Evolutionary conservation across 2,888 invertebrate genomes (phyloP), one percentile per base, ranked within the genome.

Genomic region (Diaprepes abbreviatus): DNA sequence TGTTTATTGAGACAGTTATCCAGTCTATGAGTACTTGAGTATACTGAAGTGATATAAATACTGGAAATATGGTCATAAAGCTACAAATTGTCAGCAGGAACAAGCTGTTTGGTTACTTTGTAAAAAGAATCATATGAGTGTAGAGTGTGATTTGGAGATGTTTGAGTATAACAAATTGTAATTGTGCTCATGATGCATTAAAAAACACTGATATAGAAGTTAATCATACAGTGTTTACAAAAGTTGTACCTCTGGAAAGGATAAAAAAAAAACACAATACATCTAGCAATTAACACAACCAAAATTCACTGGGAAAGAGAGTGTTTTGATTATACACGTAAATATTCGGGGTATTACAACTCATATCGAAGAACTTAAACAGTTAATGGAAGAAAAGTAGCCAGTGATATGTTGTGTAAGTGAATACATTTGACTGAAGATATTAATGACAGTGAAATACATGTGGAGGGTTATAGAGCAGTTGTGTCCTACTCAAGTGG

Each of bases 31-130:
- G 5, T 24, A 24, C 5, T 24, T 68, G n/a, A 19, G 68, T 16
- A 62, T 57, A 9, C 6, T 68, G 14, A 14, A 55, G 14, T 68
- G 63, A 50, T 68, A 24, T 33, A 68, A 68, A 63, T 68, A 63
- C 17, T 68, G 68, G 63, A 68, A 45, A 38, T 48, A 48, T 40
- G 36, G 50, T 1, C 57, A 68, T 12, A 68, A 58, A 24, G 68
- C 57, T 19, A 33, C 12, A 24, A 35, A 50, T 19, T 57, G 62
- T 55, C 33, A 33, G 6, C 33, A 33, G 2, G 33, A 9, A 33
- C 2, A 3, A 5, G 10, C 7, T 33, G 33, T 33, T 28, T 50
- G 50, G 3, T 28, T 28, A 1, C 9, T 10, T 2, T 28, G 50
- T 50, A 50, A 50, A n/a, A 50, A 50, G 10, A 50, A 28, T 28